These are phyloP conservation scores for Ictidomys tridecemlineatus DNA, from an alignment of 2,113 vertebrate genomes.

Conservation along the genomic window DNA sequence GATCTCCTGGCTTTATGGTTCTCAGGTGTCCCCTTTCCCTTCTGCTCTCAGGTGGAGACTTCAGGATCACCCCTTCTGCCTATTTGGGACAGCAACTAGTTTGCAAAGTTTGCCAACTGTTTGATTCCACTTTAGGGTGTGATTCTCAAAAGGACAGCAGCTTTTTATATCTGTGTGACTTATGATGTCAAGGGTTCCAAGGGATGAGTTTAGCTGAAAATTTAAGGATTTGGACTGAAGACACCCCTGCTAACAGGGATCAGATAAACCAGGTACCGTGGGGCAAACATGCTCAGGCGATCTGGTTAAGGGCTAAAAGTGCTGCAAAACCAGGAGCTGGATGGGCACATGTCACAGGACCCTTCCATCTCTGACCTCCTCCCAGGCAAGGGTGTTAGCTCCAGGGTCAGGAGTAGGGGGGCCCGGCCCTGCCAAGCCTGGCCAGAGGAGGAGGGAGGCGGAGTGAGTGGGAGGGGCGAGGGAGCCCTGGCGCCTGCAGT, in stretches of 20 bases:
- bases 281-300: background rate
- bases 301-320: background rate
- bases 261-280: background rate
- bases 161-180: slow-evolving; percentile 21
- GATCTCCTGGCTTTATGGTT: background rate
- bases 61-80: background rate
- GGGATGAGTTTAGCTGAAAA: background rate
- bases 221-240: background rate
- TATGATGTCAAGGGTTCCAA: background rate
- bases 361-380: slow-evolving; percentile 35
- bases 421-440: slow-evolving; percentile 44
- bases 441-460: slow-evolving; percentile 58
- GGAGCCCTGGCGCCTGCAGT: background rate
- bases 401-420: background rate
- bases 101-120: background rate
- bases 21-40: background rate
- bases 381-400: background rate
- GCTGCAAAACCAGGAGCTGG: background rate
- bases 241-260: background rate
- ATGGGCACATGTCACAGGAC: slow-evolving; percentile 32
- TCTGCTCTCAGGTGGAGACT: background rate
- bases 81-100: background rate
- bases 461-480: slow-evolving; percentile 70
- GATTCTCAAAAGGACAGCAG: background rate
- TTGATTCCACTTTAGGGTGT: background rate